phyloP scores from a whole-genome alignment of 2,113 vertebrate genomes.

The Leptocoma aspasia region DNA sequence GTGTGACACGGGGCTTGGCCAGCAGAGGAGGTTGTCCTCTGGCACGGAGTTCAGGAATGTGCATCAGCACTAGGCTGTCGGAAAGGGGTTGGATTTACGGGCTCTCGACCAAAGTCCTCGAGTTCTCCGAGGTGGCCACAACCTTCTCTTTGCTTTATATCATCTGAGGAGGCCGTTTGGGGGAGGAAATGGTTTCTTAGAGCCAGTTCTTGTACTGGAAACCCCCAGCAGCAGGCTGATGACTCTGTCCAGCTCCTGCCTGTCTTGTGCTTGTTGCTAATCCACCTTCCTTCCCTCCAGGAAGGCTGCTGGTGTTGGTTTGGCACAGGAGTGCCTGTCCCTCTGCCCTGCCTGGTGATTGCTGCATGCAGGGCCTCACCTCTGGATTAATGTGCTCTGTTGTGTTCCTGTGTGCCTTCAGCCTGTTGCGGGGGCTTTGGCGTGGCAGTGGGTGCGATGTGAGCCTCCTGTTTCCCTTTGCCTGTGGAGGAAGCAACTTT shows the following conservation, averaged over 20 bases:
- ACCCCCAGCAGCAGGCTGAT: not conserved
- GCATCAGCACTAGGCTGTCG: not conserved
- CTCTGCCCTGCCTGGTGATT: rapidly evolving
- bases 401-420: rapidly evolving
- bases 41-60: not conserved
- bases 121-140: not conserved
- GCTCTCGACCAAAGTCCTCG: not conserved
- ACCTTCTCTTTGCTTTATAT: not conserved
- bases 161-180: not conserved
- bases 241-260: not conserved
- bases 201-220: not conserved
- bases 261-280: constrained; percentile 42
- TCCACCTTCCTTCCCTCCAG: not conserved
- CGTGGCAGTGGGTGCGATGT: rapidly evolving
- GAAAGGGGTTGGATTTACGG: not conserved
- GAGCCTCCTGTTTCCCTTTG: not conserved
- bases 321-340: not conserved
- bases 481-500: not conserved
- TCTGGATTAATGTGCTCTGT: not conserved
- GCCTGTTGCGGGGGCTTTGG: not conserved
- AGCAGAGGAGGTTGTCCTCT: not conserved
- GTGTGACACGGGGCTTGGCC: not conserved
- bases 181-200: not conserved
- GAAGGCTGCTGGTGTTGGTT: not conserved
- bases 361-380: rapidly evolving